These are phyloP conservation scores for Pantelozetes paolii DNA, from an alignment of 2,888 invertebrate genomes.

Conservation along the genomic window DNA sequence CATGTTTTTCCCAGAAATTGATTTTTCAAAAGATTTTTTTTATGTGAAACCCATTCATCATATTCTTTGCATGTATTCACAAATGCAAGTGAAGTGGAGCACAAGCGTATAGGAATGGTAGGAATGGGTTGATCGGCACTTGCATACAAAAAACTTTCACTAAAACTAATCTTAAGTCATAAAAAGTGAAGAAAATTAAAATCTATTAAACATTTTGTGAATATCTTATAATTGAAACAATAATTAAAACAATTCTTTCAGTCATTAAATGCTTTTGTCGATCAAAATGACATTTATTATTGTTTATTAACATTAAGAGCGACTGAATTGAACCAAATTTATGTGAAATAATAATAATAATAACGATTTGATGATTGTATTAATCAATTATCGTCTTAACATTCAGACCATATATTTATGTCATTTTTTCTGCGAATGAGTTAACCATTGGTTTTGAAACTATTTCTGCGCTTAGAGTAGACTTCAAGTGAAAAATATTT, in stretches of 20 bases:
- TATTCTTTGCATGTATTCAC: background rate
- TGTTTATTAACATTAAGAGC: background rate
- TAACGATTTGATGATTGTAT: background rate
- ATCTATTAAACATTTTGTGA: no score
- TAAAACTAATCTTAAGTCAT: no score
- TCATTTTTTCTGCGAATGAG: background rate
- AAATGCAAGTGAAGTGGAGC: no score
- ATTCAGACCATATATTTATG: background rate
- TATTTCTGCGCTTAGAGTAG: background rate
- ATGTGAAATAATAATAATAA: background rate
- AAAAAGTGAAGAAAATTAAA: no score
- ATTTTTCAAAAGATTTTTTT: no score
- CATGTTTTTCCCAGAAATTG: background rate
- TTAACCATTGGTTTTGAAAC: slow-evolving; percentile 5
- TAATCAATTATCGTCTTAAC: slow-evolving; percentile 5
- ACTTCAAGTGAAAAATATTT: slow-evolving; percentile 8
- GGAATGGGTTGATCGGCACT: no score
- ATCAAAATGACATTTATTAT: background rate
- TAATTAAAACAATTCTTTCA: no score
- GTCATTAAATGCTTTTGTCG: no score
- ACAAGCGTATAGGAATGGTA: no score
- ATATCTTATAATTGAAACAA: no score
- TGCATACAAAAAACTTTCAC: no score
- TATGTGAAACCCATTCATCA: background rate
- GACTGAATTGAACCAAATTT: background rate